phyloP scores from a whole-genome alignment of 2,797 vertebrate species.

The Phalloptychus januarius region DNA sequence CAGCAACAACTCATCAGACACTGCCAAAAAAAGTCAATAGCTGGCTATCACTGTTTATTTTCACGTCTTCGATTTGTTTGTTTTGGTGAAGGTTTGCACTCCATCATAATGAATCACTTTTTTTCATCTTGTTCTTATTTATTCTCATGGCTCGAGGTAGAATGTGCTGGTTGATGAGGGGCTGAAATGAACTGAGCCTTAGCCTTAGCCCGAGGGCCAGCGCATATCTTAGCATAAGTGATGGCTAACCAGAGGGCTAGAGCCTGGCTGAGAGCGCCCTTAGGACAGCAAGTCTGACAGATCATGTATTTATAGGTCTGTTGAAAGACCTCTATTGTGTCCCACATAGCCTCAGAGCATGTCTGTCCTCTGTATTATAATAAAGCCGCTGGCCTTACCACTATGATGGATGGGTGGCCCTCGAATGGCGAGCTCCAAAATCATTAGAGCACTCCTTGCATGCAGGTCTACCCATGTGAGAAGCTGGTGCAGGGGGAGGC shows the following conservation, averaged over 20 bases:
- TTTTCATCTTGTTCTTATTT: conserved; percentile 81
- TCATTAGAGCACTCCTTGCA: conserved; percentile 80
- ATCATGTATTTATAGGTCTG: conserved; percentile 88
- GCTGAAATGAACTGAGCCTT: conserved; percentile 84
- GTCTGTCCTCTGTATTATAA: conserved; percentile 87
- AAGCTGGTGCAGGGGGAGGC: conserved; percentile 52
- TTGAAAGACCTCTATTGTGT: conserved; percentile 87
- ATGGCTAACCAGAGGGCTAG: conserved; percentile 80
- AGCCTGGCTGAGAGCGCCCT: conserved; percentile 78
- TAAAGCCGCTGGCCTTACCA: conserved; percentile 81
- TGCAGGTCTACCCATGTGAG: conserved; percentile 73
- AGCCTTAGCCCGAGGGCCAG: conserved; percentile 75
- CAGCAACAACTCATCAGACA: conserved; percentile 51
- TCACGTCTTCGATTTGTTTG: conserved; percentile 75
- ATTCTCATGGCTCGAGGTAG: conserved; percentile 79
- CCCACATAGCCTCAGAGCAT: conserved; percentile 83
- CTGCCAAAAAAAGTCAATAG: conserved; percentile 57
- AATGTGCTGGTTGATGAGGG: conserved; percentile 82
- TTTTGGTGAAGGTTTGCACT: conserved; percentile 80
- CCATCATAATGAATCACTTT: conserved; percentile 82
- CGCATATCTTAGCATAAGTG: conserved; percentile 87
- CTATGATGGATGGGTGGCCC: conserved; percentile 83
- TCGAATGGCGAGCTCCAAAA: conserved; percentile 80
- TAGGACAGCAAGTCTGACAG: conserved; percentile 82
- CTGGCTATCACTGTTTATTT: conserved; percentile 69